Conservation (phyloP, 2,113 vertebrate species). For the Candoia aspera region DNA sequence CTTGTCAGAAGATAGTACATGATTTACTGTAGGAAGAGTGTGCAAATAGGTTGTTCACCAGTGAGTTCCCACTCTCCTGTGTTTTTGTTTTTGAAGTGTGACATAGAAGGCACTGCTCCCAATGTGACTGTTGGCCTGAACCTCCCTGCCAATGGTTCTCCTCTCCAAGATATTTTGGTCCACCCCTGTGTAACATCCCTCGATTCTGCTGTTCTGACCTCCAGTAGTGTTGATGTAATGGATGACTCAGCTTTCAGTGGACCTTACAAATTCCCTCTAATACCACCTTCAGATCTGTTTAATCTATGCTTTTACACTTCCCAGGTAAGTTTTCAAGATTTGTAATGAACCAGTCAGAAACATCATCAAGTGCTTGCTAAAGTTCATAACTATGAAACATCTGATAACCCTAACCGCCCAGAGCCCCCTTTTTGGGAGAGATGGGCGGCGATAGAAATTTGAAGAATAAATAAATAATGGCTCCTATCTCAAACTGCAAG, state of each 20-base stretch:
- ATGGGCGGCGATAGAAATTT: too few relatives aligned
- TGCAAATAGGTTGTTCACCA: background rate
- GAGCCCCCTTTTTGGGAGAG: too few relatives aligned
- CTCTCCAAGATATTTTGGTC: conserved; percentile 89
- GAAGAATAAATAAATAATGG: too few relatives aligned
- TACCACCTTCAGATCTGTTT: conserved; percentile 89
- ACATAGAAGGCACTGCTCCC: conserved; percentile 88
- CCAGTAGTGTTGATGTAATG: conserved; percentile 80
- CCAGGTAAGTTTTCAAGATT: conserved; percentile 75
- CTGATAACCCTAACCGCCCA: too few relatives aligned
- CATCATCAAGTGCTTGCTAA: too few relatives aligned
- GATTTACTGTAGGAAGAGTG: background rate
- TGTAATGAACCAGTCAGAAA: background rate
- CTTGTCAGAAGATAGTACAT: background rate
- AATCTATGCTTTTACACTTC: conserved; percentile 91
- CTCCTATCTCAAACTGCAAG: background rate
- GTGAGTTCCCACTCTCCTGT: background rate
- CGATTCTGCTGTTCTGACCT: conserved; percentile 85
- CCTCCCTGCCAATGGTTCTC: conserved; percentile 88
- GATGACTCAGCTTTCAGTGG: conserved; percentile 88
- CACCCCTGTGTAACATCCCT: conserved; percentile 91
- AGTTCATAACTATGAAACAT: background rate
- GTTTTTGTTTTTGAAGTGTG: conserved; percentile 77
- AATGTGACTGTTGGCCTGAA: conserved; percentile 86
- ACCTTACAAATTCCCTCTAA: conserved; percentile 93